Conservation (phyloP, 2,888 invertebrate genomes). For the Synanthedon myopaeformis region DNA sequence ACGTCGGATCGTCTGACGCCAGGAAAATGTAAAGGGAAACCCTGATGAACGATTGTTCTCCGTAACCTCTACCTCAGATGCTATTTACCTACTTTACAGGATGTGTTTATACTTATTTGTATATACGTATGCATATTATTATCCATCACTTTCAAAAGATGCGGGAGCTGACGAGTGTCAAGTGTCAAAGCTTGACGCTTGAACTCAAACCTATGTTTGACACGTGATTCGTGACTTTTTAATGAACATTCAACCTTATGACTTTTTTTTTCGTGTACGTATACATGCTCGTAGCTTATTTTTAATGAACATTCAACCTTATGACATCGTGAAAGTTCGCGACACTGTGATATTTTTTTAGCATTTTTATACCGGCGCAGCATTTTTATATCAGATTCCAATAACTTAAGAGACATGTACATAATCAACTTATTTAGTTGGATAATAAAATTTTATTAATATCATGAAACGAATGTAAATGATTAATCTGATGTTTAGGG, state of each 20-base stretch:
- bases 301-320: too few species aligned
- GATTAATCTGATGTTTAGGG: too few species aligned
- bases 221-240: background rate
- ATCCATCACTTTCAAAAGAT: conserved; percentile 18
- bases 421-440: too few species aligned
- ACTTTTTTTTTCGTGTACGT: background rate
- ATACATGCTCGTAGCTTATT: background rate
- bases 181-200: conserved; percentile 44
- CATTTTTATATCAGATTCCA: too few species aligned
- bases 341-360: too few species aligned
- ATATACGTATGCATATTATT: background rate
- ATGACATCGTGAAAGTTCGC: too few species aligned
- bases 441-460: too few species aligned
- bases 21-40: background rate
- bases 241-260: background rate
- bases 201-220: conserved; percentile 12
- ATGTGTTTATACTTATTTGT: background rate
- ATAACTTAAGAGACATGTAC: too few species aligned
- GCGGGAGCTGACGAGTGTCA: conserved; percentile 39
- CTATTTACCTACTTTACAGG: background rate
- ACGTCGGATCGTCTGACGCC: background rate
- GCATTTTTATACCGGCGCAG: too few species aligned
- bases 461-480: too few species aligned
- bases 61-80: background rate
- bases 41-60: background rate